A percentile compares a stretch with the other conserved stretches of the same genome.
These are phyloP conservation scores for Lineus longissimus DNA, from an alignment of 1,140 invertebrate genomes.

Conservation along the genomic window DNA sequence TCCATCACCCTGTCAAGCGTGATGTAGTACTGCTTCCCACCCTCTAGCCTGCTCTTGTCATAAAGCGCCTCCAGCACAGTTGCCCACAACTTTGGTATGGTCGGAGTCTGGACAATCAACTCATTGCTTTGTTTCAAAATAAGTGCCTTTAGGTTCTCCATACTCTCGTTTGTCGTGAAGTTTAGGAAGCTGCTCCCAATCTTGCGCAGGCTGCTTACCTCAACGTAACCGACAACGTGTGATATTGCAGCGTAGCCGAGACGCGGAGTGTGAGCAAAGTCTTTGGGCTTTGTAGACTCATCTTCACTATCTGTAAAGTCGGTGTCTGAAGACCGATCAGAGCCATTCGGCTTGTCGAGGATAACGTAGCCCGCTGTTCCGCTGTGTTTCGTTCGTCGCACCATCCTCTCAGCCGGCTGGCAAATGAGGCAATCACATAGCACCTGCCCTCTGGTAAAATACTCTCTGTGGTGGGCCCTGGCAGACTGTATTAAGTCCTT, in stretches of 20 bases:
- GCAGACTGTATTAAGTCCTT: conserved; percentile 4
- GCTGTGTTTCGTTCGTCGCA: not conserved
- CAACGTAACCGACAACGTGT: not conserved
- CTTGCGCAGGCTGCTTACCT: not conserved
- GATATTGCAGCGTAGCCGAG: not conserved
- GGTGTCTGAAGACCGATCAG: not conserved
- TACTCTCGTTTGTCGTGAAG: conserved; percentile 1
- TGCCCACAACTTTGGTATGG: not conserved
- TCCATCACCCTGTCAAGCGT: not conserved
- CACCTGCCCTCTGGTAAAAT: conserved; percentile 5
- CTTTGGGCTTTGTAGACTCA: not conserved
- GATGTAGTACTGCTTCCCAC: not conserved
- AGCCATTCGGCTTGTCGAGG: not conserved
- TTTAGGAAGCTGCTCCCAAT: not conserved
- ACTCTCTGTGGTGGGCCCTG: conserved; percentile 5
- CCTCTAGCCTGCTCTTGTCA: not conserved
- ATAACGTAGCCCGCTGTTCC: not conserved
- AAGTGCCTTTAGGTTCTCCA: conserved; percentile 1
- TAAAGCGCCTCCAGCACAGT: not conserved
- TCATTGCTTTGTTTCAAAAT: not conserved
- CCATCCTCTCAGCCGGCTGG: not conserved
- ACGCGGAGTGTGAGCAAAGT: not conserved
- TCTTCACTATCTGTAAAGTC: not conserved
- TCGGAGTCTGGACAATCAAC: not conserved
- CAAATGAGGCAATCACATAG: not conserved